These are phyloP conservation scores for Sapayoa aenigma DNA, from an alignment of 2,113 vertebrate genomes.

Conservation along the genomic window DNA sequence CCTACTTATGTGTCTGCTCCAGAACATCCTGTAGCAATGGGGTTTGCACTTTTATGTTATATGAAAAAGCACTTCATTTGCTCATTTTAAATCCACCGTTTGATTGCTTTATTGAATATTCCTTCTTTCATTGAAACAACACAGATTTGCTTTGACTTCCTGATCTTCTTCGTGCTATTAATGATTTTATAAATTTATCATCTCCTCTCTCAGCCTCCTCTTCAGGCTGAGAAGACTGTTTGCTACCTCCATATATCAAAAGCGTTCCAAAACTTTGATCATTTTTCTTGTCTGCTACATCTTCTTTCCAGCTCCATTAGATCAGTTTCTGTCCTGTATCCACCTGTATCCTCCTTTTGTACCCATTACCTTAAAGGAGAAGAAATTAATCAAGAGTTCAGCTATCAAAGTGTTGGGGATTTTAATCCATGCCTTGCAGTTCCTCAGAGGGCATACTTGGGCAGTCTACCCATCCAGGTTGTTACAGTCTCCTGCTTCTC, in stretches of 20 bases:
- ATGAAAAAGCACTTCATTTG: background rate
- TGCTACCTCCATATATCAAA: background rate
- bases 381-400: background rate
- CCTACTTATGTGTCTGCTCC: background rate
- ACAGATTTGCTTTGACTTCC: background rate
- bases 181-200: background rate
- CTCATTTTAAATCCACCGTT: background rate
- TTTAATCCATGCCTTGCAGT: background rate
- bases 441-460: background rate
- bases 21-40: background rate
- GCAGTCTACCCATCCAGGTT: background rate
- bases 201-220: background rate
- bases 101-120: constrained; percentile 9
- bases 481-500: background rate
- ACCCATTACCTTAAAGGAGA: background rate
- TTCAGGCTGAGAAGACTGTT: background rate
- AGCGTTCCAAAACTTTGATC: background rate
- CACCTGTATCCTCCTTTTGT: background rate
- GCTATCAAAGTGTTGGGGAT: background rate
- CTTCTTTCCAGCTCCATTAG: background rate
- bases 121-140: background rate
- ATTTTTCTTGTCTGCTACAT: background rate
- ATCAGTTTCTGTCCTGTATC: background rate
- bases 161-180: background rate
- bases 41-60: background rate